Percentiles rank a stretch among this genome's conserved stretches.
phyloP scores from a whole-genome alignment of 2,113 vertebrate genomes.

The Ia io region DNA sequence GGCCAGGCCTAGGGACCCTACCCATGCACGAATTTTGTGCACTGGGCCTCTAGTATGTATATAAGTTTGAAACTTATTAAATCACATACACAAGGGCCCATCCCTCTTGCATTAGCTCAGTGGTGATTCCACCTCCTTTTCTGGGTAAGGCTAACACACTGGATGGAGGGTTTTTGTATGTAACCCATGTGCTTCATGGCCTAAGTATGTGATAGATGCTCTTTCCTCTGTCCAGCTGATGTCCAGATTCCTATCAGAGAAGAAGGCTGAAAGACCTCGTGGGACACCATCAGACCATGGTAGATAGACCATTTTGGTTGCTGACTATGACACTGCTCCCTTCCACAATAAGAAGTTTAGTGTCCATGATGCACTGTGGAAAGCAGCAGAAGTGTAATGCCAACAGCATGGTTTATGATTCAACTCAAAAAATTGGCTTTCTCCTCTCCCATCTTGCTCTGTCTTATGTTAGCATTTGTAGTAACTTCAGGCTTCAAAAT shows the following conservation, averaged over 20 bases:
- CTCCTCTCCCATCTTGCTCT: neutral
- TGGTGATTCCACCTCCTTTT: neutral
- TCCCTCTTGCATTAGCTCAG: neutral
- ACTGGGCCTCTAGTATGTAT: neutral
- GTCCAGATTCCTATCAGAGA: neutral
- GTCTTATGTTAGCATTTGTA: slow-evolving; percentile 24
- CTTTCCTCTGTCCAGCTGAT: neutral
- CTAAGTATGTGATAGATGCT: neutral
- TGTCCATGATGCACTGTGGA: no score
- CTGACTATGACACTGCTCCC: neutral
- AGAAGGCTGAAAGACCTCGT: neutral
- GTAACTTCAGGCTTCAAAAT: slow-evolving; percentile 52
- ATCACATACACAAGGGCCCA: neutral
- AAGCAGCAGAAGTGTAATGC: neutral
- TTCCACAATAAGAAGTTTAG: neutral
- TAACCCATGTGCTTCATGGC: neutral
- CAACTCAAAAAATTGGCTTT: neutral
- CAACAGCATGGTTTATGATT: neutral
- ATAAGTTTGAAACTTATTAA: neutral
- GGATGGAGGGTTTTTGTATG: neutral
- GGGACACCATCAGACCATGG: neutral
- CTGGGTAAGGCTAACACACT: neutral
- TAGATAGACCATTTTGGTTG: neutral
- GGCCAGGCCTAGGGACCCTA: no score
- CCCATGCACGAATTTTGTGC: no score